Base-by-base conservation (phyloP, 2,888 invertebrate genomes). In the Xestia xanthographa region DNA sequence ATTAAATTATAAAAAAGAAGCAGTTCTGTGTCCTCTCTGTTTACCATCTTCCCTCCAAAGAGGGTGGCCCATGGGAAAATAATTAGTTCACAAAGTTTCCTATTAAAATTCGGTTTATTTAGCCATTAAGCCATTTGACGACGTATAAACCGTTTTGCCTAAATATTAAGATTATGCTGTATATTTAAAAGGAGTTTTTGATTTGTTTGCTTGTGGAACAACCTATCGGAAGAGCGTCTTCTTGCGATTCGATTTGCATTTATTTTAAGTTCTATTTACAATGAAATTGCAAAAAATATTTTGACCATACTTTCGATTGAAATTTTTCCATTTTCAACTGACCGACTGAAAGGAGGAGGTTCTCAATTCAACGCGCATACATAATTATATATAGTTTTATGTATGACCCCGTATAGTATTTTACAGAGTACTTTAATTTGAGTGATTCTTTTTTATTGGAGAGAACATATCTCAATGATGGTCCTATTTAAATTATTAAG, bases 51-150 rank as follows among this genome's bases (percentile, higher is more conserved):
- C 88, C 90, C 90, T 85, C 71, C 50, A 75, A 85, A 71, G 90
- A 84, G 85, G 88, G 89, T 67, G 79, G 81, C 94, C 92, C 94
- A 91, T 92, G 95, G 93, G 95, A 91, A 89, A 90, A 93, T 94
- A 92, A 94, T 93, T 92, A 91, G 88, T 88, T 84, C 81, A 82
- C 87, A 87, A 90, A 91, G 90, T 92, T 93, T 90, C 89, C 87
- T 91, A 92, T 93, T 91, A 90, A 93, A 94, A 93, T 92, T 93
- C 91, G 90, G 93, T 95, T 93, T 95, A 93, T 93, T 93, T 92
- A 91, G 91, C 92, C 93, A 94, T 94, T 94, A 94, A 92, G 92
- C 91, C 88, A 91, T 93, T 93, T 92, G 93, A 91, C 89, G 93
- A 92, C 90, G 89, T 89, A 92, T 92, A 92, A 90, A 93, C 89